Evolutionary conservation across 2,113 vertebrate species (phyloP).

Genomic region (Beaufortia kweichowensis): DNA sequence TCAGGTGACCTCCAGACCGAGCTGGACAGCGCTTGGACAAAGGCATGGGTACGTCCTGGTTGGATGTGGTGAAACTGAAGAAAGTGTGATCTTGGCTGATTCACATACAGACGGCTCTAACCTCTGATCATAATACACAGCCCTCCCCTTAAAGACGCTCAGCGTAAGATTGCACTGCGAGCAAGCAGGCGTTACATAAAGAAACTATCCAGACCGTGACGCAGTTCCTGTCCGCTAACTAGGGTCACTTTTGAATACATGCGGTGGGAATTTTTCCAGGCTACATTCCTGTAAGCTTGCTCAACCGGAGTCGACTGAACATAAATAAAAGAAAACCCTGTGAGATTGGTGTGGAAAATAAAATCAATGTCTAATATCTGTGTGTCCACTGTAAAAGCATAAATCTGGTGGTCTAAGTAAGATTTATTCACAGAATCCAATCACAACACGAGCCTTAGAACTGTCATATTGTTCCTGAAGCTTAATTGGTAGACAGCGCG

Average conservation of each 20-base stretch:
- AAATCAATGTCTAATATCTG: not conserved
- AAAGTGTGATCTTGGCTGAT: constrained; percentile 45
- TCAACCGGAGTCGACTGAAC: not conserved
- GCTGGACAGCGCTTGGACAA: constrained; percentile 65
- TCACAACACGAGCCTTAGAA: too few species aligned
- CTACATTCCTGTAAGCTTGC: constrained; percentile 25
- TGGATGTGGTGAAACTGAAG: constrained; percentile 22
- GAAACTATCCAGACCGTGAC: constrained; percentile 16
- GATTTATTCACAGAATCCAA: too few species aligned
- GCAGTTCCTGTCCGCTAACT: constrained; percentile 23
- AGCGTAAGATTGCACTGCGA: not conserved
- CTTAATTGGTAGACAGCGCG: too few species aligned
- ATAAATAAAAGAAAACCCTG: not conserved
- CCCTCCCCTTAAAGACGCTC: constrained; percentile 28
- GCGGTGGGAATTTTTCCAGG: constrained; percentile 51
- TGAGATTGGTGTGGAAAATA: not conserved
- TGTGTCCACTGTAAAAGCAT: too few species aligned
- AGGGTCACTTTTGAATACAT: constrained; percentile 23
- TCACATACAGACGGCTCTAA: constrained; percentile 37
- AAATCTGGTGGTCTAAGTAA: too few species aligned
- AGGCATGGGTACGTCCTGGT: constrained; percentile 29
- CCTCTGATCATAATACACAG: constrained; percentile 50
- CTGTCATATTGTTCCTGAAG: too few species aligned
- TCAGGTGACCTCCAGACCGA: constrained; percentile 85
- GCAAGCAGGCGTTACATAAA: constrained; percentile 39